Evolutionary conservation across 2,797 vertebrate species (phyloP), one percentile per base, ranked within the genome.

Genomic region (Allobates femoralis): DNA sequence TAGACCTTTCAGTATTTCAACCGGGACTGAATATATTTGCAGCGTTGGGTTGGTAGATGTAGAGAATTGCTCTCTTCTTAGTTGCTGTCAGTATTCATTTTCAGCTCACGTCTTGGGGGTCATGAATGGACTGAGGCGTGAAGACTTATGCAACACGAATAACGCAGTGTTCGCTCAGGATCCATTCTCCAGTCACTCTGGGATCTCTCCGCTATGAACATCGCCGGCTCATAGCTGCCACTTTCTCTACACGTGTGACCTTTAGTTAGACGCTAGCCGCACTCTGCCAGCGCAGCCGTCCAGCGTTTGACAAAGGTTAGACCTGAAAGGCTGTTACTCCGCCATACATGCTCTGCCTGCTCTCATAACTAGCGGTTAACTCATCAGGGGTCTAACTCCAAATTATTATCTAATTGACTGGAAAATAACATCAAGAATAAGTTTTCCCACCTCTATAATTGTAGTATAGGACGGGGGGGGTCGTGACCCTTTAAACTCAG

Each of bases 281-380:
- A 46, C 60, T 76, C 34, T 41, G 10, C 56, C 15, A 26, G 32
- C 60, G 12, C 60, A 2, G 28, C 81, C 6, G 7, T 12, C 60
- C 30, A 53, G 41, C 66, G 18, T 73, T 73, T 87, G 64, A 83
- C 74, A 84, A 87, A 87, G 86, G 86, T 87, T 78, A 87, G 26
- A 28, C 60, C 41, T 79, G 75, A 87, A 84, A 64, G 64, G 8
- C 74, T 71, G 62, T 78, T 6, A 66, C 34, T 32, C 41, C n/a
- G 16, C 26, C 30, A 60, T 83, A 34, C 64, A 32, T 69, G 32
- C 30, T 71, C 15, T 19, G 37, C 81, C 18, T 21, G 30, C 56
- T 23, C 71, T 71, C 11, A 51, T 51, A 30, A 18, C 28, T 32
- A 23, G n/a, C 53, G 21, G 62, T 23, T 81, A 81, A 67, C 62